Conservation (phyloP, 2,888 invertebrate species). For the Drosophila colorata region DNA sequence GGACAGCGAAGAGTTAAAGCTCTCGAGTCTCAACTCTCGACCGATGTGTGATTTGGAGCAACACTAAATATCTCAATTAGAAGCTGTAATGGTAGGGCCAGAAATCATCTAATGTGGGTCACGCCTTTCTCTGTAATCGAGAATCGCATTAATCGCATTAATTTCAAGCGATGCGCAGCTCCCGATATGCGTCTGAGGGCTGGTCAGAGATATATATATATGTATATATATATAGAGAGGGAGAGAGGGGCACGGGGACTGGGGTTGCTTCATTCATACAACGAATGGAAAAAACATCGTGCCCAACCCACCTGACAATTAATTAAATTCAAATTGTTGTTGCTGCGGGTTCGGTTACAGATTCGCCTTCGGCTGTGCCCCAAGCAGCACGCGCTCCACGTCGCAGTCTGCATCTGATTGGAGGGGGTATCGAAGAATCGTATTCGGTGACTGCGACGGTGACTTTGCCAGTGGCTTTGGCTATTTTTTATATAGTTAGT, state of each 20-base stretch:
- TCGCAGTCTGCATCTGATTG: conserved; percentile 15
- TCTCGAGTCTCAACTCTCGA: not conserved
- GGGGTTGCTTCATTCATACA: conserved; percentile 48
- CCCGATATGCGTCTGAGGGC: conserved; percentile 32
- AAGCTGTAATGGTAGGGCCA: conserved; percentile 62
- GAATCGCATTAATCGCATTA: conserved; percentile 53
- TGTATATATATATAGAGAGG: not conserved
- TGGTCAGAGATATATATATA: not conserved
- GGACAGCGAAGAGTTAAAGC: not conserved
- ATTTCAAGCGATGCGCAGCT: conserved; percentile 46
- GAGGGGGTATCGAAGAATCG: conserved; percentile 15
- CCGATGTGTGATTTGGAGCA: conserved; percentile 70
- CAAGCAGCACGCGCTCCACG: conserved; percentile 61
- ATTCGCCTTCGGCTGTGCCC: conserved; percentile 22
- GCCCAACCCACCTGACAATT: conserved; percentile 69
- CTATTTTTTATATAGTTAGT: conserved; percentile 29
- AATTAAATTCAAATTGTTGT: conserved; percentile 64
- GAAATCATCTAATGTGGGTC: conserved; percentile 64
- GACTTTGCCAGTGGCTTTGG: conserved; percentile 26
- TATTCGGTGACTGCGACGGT: conserved; percentile 1
- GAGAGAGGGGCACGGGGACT: not conserved
- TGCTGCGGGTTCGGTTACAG: conserved; percentile 26
- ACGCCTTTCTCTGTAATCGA: conserved; percentile 66
- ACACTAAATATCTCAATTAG: conserved; percentile 79
- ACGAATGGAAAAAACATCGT: conserved; percentile 30